Base-by-base conservation (phyloP, 2,888 invertebrate genomes). In the Drosophila borborema region DNA sequence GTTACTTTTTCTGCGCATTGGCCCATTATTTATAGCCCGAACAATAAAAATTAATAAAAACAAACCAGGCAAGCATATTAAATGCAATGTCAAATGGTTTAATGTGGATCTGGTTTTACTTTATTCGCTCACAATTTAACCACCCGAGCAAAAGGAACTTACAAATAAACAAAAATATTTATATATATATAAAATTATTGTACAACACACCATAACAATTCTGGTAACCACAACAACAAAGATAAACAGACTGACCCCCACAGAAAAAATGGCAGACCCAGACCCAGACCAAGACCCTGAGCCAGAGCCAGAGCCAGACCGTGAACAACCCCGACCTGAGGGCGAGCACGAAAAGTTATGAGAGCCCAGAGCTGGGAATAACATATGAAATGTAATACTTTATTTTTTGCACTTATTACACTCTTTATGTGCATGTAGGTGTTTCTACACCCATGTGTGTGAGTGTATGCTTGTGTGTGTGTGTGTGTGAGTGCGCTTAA, bases 51-150 rank as follows among this genome's bases (percentile, higher is more conserved):
- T 86, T 84, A 84, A 84, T 86, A 87, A 80, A 74, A 86, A 74
- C 84, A 89, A 83, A 60, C 66, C 69, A 38, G 56, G 72, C 69
- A 49, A 66, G 80, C 82, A 84, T 85, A 87, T 87, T 89, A 86
- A 89, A 87, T 80, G 88, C 86, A 74, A 76, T 89, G 79, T 89
- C 87, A 86, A 86, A 86, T 82, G 89, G 85, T 84, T 89, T 86
- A 89, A 89, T 86, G 75, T 77, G 74, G 68, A 48, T 67, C 72
- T 61, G 66, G 64, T 45, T 65, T 28, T 48, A 14, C 62, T 8
- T 38, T 49, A 49, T 28, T 28, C 51, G 41, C 18, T 18, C 36
- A 54, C 60, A 61, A 55, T 74, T 65, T 72, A 82, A 75, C 86
- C 72, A 86, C 77, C 86, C 77, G 58, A 28, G 55, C 41, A 8